Evolutionary conservation across 1,140 invertebrate species (phyloP).

Genomic region (Branchinecta lynchi): DNA sequence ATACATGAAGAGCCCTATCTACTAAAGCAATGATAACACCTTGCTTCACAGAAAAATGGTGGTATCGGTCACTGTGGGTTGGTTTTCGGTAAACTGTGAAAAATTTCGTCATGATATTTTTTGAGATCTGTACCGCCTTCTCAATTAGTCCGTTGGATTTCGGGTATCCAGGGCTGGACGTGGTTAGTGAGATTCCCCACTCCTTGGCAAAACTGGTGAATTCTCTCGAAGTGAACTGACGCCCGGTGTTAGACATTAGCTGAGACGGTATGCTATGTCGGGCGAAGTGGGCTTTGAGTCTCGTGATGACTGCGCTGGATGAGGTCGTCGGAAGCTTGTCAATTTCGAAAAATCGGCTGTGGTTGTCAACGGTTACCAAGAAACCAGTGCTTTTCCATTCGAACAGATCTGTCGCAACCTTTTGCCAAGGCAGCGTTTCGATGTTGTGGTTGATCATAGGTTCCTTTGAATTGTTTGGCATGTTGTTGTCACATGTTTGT

Average conservation of each 20-base stretch:
- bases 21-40: no score
- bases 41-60: no score
- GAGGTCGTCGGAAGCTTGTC: not conserved
- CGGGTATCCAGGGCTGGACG: slow-evolving; percentile 2
- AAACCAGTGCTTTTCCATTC: not conserved
- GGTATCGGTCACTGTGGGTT: no score
- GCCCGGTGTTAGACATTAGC: not conserved
- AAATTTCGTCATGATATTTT: slow-evolving; percentile 10
- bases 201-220: slow-evolving; percentile 4
- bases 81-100: no score
- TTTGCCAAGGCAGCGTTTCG: no score
- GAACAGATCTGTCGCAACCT: slow-evolving; percentile 3
- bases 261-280: not conserved
- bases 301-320: no score
- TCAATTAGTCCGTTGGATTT: slow-evolving; percentile 5
- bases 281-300: slow-evolving; percentile 8
- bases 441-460: slow-evolving; percentile 5
- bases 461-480: slow-evolving; percentile 5
- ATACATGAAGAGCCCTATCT: no score
- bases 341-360: slow-evolving; percentile 4
- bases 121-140: not conserved
- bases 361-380: slow-evolving; percentile 4
- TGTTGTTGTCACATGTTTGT: not conserved
- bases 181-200: no score
- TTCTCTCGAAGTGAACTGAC: slow-evolving; percentile 1